phyloP scores from a whole-genome alignment of 2,888 invertebrate genomes.

The Yponomeuta sedellus region DNA sequence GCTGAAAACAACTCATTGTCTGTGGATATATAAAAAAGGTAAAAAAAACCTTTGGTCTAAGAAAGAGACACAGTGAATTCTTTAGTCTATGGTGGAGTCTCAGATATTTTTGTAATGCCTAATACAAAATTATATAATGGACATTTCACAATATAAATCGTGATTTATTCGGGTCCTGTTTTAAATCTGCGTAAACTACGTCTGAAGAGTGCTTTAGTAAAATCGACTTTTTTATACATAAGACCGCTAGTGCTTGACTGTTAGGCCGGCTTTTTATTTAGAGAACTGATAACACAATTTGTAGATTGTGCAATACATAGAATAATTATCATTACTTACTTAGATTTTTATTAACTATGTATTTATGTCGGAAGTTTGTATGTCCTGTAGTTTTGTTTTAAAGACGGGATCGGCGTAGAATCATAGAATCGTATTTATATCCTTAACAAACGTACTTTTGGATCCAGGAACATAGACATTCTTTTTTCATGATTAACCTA shows the following conservation, averaged over 20 bases:
- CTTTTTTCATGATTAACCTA: not conserved
- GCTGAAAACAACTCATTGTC: too few species aligned
- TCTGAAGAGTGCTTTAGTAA: too few species aligned
- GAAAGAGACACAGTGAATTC: too few species aligned
- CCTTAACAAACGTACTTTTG: constrained; percentile 6
- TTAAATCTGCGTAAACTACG: too few species aligned
- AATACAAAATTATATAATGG: too few species aligned
- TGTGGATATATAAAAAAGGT: too few species aligned
- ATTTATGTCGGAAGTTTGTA: constrained; percentile 19
- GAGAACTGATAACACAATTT: not conserved
- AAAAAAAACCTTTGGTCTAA: too few species aligned
- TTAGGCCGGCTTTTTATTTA: constrained; percentile 31
- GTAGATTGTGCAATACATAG: constrained; percentile 37
- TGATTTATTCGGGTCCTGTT: not conserved
- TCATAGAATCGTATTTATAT: constrained; percentile 19
- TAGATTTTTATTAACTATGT: constrained; percentile 17
- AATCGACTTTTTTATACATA: too few species aligned
- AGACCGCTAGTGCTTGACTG: too few species aligned
- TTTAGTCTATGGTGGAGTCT: too few species aligned
- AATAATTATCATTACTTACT: constrained; percentile 10
- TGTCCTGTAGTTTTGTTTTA: constrained; percentile 8
- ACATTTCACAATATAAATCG: not conserved
- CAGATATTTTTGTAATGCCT: too few species aligned
- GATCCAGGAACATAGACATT: constrained; percentile 19
- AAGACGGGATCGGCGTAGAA: constrained; percentile 35